Evolutionary conservation across 2,113 vertebrate species (phyloP).

Genomic region (Podiceps cristatus): DNA sequence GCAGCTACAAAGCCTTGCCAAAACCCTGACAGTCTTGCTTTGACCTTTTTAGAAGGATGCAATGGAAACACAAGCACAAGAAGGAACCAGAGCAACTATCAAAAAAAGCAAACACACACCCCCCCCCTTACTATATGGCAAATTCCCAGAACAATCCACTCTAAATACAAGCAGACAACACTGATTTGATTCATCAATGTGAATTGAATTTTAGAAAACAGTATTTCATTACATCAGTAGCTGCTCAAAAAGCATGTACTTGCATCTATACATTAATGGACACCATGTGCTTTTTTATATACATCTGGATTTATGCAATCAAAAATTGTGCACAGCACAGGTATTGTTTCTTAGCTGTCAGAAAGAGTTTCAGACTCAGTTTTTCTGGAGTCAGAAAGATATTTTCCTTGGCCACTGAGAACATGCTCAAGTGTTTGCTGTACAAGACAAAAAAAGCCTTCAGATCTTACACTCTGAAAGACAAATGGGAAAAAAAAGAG

Average conservation of each 20-base stretch:
- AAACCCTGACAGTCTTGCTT: neutral
- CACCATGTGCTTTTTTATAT: neutral
- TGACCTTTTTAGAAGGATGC: neutral
- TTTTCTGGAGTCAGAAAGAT: neutral
- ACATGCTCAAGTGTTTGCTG: neutral
- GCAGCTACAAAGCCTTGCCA: neutral
- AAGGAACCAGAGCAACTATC: neutral
- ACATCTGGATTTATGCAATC: neutral
- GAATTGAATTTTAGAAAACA: neutral
- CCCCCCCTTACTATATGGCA: neutral
- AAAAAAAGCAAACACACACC: neutral
- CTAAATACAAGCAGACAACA: neutral
- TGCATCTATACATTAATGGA: neutral
- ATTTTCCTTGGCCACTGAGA: neutral
- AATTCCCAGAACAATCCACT: neutral
- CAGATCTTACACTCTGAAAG: neutral
- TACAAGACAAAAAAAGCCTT: neutral
- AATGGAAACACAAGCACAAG: neutral
- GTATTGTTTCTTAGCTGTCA: neutral
- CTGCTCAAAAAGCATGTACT: neutral
- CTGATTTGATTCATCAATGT: neutral
- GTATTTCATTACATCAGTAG: neutral
- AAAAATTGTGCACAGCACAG: neutral
- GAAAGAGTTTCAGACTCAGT: neutral
- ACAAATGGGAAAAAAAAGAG: neutral